A percentile compares a stretch with the other conserved stretches of the same genome.
Evolutionary conservation across 2,797 vertebrate species (phyloP).

Genomic region (Sebastes trivittatus): DNA sequence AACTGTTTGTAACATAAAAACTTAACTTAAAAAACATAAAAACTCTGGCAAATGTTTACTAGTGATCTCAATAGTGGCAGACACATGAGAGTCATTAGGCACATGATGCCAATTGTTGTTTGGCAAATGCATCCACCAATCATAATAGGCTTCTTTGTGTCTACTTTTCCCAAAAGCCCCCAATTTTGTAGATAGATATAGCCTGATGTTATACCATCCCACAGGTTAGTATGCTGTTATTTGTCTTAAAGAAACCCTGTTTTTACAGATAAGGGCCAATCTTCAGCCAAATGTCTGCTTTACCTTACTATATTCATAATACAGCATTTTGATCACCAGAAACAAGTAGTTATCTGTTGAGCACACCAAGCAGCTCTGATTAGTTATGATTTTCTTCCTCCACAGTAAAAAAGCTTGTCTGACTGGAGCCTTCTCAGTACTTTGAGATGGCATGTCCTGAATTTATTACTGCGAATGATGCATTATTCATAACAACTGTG

Average conservation of each 20-base stretch:
- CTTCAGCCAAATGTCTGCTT: neutral
- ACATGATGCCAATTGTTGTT: conserved; percentile 17
- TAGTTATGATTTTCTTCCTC: conserved; percentile 52
- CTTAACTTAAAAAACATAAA: neutral
- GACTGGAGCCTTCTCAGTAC: conserved; percentile 68
- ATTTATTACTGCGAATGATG: conserved; percentile 78
- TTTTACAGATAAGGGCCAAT: neutral
- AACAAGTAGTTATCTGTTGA: conserved; percentile 38
- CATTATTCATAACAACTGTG: conserved; percentile 80
- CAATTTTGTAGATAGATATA: neutral
- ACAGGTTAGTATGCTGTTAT: neutral
- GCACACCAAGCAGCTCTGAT: conserved; percentile 36
- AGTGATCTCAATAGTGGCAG: conserved; percentile 9
- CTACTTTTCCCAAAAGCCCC: neutral
- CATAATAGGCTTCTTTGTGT: neutral
- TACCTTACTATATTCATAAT: neutral
- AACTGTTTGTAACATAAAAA: neutral
- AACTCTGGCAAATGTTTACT: neutral
- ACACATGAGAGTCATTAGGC: conserved; percentile 13
- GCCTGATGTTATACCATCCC: neutral
- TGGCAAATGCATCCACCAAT: neutral
- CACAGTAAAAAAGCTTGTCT: conserved; percentile 54
- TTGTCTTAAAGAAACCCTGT: neutral
- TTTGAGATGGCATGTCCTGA: conserved; percentile 78
- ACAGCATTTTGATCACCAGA: conserved; percentile 9